Evolutionary conservation across 2,113 vertebrate genomes (phyloP), one percentile per base, ranked within the genome.

Genomic region (Tichodroma muraria): DNA sequence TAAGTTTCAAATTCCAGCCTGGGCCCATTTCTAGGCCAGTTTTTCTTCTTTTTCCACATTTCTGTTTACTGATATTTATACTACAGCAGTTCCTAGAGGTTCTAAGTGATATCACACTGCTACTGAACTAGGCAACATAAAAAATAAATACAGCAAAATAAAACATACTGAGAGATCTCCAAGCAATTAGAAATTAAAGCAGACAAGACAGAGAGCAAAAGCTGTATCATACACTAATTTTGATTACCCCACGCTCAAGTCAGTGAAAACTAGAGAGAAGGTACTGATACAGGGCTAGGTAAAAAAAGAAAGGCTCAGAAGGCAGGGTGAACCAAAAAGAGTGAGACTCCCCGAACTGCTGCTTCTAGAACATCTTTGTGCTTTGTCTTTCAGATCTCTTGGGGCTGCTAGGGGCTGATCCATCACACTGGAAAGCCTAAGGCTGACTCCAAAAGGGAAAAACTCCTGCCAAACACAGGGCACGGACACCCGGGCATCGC

Each of bases 401-500:
- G 15, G 53, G 49, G 65, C n/a, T 87, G 13, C 68, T 52, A n/a
- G 35, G 23, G 84, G 37, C 25, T 69, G 50, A 60, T 35, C 52
- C 31, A 52, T 14, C 2, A 2, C 24, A 8, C 13, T 25, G 70
- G 31, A 33, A 40, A 75, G 7, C n/a, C 37, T 11, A 10, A 69
- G 56, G 52, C 28, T 80, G 45, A 37, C 16, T 54, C 35, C 3
- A 0, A 35, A 84, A 53, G 24, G 42, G 40, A 65, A n/a, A 65
- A 91, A 56, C 28, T 64, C 21, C 73, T 52, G 37, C 23, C 35
- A 54, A 78, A 70, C 6, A 4, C 24, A 93, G 65, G 88, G n/a
- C 56, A 78, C 1, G 0, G 80, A 38, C 40, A 23, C 40, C 16
- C 1, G 0, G 72, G 59, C 86, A 59, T 13, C 2, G 0, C 52